Evolutionary conservation across 2,113 vertebrate genomes (phyloP), one percentile per base, ranked within the genome.

Genomic region (Serilophus lunatus): DNA sequence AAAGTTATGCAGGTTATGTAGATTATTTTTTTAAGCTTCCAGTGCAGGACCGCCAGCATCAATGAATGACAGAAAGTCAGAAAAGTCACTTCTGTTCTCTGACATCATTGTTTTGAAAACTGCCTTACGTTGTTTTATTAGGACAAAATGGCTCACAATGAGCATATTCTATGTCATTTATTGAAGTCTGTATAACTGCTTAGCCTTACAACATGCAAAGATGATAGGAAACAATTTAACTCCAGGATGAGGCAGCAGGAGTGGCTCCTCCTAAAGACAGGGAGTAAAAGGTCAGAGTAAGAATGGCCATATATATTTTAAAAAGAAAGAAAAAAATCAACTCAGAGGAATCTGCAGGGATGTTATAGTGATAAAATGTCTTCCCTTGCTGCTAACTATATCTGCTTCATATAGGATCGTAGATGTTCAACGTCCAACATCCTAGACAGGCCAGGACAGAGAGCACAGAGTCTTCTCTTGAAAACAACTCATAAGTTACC

Each of bases 191-290:
- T 49, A 29, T 3, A 5, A 16, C 19, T 65, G 7, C 24, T 75
- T 82, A 40, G 42, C 24, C 31, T 82, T 13, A 44, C 6, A 47
- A 35, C 0, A 0, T 50, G 8, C 18, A 61, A 84, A 54, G 2
- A 1, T 24, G 51, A 12, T 14, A 60, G n/a, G 18, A 53, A 20
- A 71, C 29, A 51, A 76, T 35, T n/a, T 71, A 79, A 31, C 7
- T 6, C 22, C 12, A 68, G 20, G 17, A 12, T 29, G 16, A 88
- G 12, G 28, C 9, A 26, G 7, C 44, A 1, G 4, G 1, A 19
- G 11, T 28, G 9, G 12, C 18, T 85, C 40, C 9, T 81, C 29
- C 33, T 31, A 4, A 18, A 71, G 5, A 5, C 7, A n/a, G 4
- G 6, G 29, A 65, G 23, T 40, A 63, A 68, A 44, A 45, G 6